Base-by-base conservation (phyloP, 2,888 invertebrate species). In the Pilophorus perplexus region DNA sequence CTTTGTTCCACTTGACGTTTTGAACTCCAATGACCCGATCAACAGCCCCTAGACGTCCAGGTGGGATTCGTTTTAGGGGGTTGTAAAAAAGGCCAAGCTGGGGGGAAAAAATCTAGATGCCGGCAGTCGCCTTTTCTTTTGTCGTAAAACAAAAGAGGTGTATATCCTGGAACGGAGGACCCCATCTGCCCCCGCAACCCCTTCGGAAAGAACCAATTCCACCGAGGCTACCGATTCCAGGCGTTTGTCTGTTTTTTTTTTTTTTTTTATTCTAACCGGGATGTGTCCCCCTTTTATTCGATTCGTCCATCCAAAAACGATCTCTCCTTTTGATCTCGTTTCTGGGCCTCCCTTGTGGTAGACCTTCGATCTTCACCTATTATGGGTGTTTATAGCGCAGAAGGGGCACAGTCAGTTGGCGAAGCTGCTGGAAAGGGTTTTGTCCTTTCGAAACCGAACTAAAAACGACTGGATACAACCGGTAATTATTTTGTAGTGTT, bases 101-200 rank as follows among this genome's bases (percentile, higher is more conserved):
- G 2, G 44, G 12, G 22, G 46, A 46, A 46, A 46, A 46, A 46
- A 46, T 46, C 46, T 46, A 46, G 46, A 46, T 25, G 46, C 23
- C 46, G 46, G 46, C 46, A 46, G 23, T 46, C 46, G 46, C 12
- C 46, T 46, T n/a, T 46, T 46, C 46, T 46, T 46, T 46, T 46
- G 46, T 46, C 46, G 46, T 46, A 46, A 46, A 46, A 46, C 46
- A 46, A 46, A 46, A 46, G 46, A 46, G 46, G 46, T 46, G 46
- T 46, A 46, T 46, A 46, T 46, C 46, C 46, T 46, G 46, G 46
- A 23, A 46, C 10, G 46, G 20, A 46, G 46, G 46, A 46, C 46
- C 46, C 46, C 46, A 46, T 46, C 46, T 46, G 46, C 46, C 23
- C 46, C 2, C 23, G 4, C 46, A 6, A 46, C 23, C 46, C 46